phyloP scores from a whole-genome alignment of 2,888 invertebrate genomes.

The Busseola fusca region DNA sequence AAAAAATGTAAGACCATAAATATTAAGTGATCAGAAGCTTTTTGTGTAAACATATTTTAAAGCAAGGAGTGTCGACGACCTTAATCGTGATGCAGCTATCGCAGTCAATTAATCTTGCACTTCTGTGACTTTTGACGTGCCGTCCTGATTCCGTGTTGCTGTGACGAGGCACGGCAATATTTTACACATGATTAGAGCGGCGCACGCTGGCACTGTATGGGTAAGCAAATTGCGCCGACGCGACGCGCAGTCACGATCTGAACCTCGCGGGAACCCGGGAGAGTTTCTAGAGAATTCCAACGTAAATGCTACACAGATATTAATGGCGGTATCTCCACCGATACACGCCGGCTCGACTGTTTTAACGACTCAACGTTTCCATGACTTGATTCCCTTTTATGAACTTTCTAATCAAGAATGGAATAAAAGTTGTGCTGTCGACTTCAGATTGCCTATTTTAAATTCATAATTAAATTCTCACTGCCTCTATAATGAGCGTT shows the following conservation, averaged over 20 bases:
- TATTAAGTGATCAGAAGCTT: slow-evolving; percentile 26
- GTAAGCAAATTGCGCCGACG: slow-evolving; percentile 88
- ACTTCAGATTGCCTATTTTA: slow-evolving; percentile 52
- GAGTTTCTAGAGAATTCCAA: slow-evolving; percentile 87
- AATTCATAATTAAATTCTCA: slow-evolving; percentile 66
- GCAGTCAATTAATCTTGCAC: slow-evolving; percentile 82
- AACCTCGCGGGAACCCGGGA: slow-evolving; percentile 87
- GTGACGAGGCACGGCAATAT: slow-evolving; percentile 85
- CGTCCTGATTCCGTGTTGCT: slow-evolving; percentile 80
- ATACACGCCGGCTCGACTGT: slow-evolving; percentile 63
- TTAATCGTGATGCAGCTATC: slow-evolving; percentile 79
- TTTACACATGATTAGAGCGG: slow-evolving; percentile 88
- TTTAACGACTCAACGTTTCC: slow-evolving; percentile 55
- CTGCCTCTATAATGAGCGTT: slow-evolving; percentile 61
- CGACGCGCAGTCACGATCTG: slow-evolving; percentile 88
- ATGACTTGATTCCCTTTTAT: slow-evolving; percentile 59
- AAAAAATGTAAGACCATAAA: slow-evolving; percentile 4
- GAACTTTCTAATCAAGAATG: slow-evolving; percentile 65
- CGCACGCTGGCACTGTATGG: slow-evolving; percentile 84
- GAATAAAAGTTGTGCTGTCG: slow-evolving; percentile 57
- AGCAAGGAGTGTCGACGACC: slow-evolving; percentile 67
- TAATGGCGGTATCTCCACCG: slow-evolving; percentile 81
- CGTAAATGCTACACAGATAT: slow-evolving; percentile 86
- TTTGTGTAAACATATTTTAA: slow-evolving; percentile 38
- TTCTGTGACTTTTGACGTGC: slow-evolving; percentile 82